A percentile compares a stretch with the other conserved stretches of the same genome.
phyloP scores from a whole-genome alignment of 1,140 invertebrate genomes.

The Ceratina calcarata region DNA sequence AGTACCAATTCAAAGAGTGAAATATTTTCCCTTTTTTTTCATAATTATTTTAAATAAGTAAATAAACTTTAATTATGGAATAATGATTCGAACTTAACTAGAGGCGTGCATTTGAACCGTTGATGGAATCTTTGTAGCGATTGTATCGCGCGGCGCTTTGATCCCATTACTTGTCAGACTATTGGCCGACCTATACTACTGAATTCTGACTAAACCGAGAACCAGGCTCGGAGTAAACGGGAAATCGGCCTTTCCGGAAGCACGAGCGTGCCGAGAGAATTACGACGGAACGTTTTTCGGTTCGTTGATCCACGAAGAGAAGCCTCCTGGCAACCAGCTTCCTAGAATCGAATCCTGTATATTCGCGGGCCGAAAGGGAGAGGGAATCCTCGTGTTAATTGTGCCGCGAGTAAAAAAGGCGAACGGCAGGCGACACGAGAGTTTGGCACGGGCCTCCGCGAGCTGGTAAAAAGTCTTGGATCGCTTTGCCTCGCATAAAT shows the following conservation, averaged over 20 bases:
- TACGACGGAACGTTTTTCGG: background rate
- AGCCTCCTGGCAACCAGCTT: background rate
- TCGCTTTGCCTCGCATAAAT: slow-evolving; percentile 38
- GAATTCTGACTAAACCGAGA: background rate
- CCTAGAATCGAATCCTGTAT: slow-evolving; percentile 18
- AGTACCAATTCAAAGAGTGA: too few species aligned
- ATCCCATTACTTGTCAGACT: background rate
- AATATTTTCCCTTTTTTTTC: too few species aligned
- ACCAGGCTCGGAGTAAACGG: background rate
- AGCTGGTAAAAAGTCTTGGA: slow-evolving; percentile 37
- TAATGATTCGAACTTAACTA: too few species aligned
- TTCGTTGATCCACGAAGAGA: slow-evolving; percentile 15
- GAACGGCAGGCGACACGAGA: slow-evolving; percentile 43
- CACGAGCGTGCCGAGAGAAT: background rate
- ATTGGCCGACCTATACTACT: background rate
- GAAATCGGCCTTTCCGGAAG: background rate
- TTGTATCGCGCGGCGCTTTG: background rate
- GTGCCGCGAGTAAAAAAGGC: slow-evolving; percentile 44
- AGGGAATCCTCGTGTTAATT: slow-evolving; percentile 52
- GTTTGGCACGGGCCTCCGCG: slow-evolving; percentile 57
- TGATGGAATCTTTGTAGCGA: background rate
- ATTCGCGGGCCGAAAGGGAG: background rate
- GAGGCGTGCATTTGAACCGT: too few species aligned
- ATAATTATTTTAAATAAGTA: too few species aligned
- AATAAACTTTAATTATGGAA: too few species aligned